Evolutionary conservation across 1,140 invertebrate genomes (phyloP).

Genomic region (Arion vulgaris): DNA sequence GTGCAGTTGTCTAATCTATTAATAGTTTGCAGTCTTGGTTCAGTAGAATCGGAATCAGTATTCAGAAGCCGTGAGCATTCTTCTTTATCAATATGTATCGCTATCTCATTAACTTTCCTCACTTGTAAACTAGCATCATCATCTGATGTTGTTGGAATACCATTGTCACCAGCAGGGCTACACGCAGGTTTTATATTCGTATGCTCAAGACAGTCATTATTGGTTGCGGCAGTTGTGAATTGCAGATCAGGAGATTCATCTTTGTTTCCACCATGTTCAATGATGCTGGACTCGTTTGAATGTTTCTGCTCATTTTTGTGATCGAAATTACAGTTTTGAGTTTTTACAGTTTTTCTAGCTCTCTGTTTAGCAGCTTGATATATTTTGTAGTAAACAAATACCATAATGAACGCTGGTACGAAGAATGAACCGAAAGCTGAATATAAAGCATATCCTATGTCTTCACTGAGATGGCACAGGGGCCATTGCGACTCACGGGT

Average conservation of each 20-base stretch:
- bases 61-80: constrained; percentile 50
- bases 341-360: constrained; percentile 80
- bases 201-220: not conserved
- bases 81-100: constrained; percentile 13
- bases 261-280: constrained; percentile 31
- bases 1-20: constrained; percentile 23
- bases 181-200: not conserved
- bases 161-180: not conserved
- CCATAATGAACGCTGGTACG: constrained; percentile 74
- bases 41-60: constrained; percentile 80
- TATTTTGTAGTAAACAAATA: constrained; percentile 73
- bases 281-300: constrained; percentile 44
- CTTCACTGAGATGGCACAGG: constrained; percentile 73
- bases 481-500: constrained; percentile 59
- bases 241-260: not conserved
- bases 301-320: constrained; percentile 43
- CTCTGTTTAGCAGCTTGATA: constrained; percentile 72
- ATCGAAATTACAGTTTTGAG: constrained; percentile 1
- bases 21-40: constrained; percentile 5
- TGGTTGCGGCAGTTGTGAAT: not conserved
- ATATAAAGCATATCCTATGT: constrained; percentile 74
- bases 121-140: constrained; percentile 18
- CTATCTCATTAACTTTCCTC: not conserved
- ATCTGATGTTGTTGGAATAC: constrained; percentile 26
- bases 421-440: constrained; percentile 75